Evolutionary conservation across 1,140 invertebrate genomes (phyloP).

Genomic region (Drosophila sucinea): DNA sequence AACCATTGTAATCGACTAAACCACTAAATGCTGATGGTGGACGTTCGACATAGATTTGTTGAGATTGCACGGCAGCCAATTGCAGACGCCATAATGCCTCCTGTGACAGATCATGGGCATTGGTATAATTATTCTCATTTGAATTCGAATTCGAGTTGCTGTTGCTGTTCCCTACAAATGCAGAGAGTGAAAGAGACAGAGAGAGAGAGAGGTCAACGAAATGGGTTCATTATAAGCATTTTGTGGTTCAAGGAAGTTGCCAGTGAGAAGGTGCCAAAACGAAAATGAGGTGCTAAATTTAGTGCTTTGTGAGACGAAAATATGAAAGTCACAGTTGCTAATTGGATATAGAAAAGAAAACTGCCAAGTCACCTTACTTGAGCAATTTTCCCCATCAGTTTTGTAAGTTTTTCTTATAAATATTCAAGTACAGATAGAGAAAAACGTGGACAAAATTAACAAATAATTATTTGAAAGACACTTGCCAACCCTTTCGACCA

Average conservation of each 20-base stretch:
- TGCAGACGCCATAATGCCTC: constrained; percentile 97
- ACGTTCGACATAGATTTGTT: constrained; percentile 81
- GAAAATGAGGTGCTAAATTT: constrained; percentile 30
- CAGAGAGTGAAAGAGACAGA: not conserved
- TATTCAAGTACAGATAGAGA: not conserved
- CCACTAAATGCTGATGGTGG: constrained; percentile 76
- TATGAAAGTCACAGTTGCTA: constrained; percentile 66
- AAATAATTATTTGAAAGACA: not conserved
- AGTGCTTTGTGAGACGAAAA: constrained; percentile 35
- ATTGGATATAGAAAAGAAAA: constrained; percentile 54
- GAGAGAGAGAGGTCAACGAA: constrained; percentile 17
- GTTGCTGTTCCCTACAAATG: constrained; percentile 61
- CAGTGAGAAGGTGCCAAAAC: constrained; percentile 8
- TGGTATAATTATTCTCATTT: constrained; percentile 93
- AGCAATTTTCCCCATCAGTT: not conserved
- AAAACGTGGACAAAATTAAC: not conserved
- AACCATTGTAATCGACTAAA: constrained; percentile 74
- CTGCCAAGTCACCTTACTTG: constrained; percentile 38
- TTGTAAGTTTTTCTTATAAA: constrained; percentile 3
- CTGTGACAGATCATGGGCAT: constrained; percentile 92
- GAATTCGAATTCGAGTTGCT: constrained; percentile 30
- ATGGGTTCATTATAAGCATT: not conserved
- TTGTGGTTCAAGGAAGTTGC: constrained; percentile 11
- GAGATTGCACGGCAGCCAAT: constrained; percentile 87
- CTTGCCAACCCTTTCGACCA: not conserved